phyloP scores from a whole-genome alignment of 2,113 vertebrate species.

The Candoia aspera region DNA sequence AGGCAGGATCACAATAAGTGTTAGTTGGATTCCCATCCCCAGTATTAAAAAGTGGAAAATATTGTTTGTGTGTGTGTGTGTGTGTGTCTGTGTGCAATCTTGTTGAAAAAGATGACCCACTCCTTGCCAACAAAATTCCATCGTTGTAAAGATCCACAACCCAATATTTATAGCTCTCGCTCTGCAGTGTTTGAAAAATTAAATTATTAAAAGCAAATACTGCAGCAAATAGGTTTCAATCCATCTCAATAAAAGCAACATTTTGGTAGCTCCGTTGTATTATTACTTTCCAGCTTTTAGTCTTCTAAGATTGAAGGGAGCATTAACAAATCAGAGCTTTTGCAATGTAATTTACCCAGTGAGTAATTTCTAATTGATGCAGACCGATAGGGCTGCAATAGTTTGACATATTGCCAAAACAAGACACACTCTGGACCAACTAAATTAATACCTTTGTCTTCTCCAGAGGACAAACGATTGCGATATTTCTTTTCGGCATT shows the following conservation, averaged over 20 bases:
- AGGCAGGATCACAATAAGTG: slow-evolving; percentile 27
- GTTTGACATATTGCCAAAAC: slow-evolving; percentile 75
- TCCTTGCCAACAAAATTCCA: slow-evolving; percentile 53
- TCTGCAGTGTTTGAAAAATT: slow-evolving; percentile 76
- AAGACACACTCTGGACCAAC: slow-evolving; percentile 70
- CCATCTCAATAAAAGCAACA: slow-evolving; percentile 79
- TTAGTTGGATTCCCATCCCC: slow-evolving; percentile 37
- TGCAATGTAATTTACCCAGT: slow-evolving; percentile 76
- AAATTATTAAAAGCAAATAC: slow-evolving; percentile 87
- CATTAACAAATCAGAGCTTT: slow-evolving; percentile 75
- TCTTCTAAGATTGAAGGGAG: slow-evolving; percentile 74
- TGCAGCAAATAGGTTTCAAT: slow-evolving; percentile 79
- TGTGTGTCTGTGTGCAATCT: neutral
- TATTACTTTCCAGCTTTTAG: slow-evolving; percentile 74
- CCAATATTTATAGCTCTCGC: slow-evolving; percentile 76
- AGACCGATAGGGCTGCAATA: slow-evolving; percentile 72
- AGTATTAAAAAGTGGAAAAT: slow-evolving; percentile 52
- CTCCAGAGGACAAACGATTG: slow-evolving; percentile 77
- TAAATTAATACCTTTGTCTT: slow-evolving; percentile 76
- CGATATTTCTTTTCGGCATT: slow-evolving; percentile 81
- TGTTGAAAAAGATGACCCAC: slow-evolving; percentile 33
- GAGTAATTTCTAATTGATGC: slow-evolving; percentile 86
- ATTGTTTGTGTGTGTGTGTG: neutral
- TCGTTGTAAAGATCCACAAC: slow-evolving; percentile 69
- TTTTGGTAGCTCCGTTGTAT: slow-evolving; percentile 74